These are phyloP conservation scores for Nettapus auritus DNA, from an alignment of 2,113 vertebrate genomes.

Conservation along the genomic window DNA sequence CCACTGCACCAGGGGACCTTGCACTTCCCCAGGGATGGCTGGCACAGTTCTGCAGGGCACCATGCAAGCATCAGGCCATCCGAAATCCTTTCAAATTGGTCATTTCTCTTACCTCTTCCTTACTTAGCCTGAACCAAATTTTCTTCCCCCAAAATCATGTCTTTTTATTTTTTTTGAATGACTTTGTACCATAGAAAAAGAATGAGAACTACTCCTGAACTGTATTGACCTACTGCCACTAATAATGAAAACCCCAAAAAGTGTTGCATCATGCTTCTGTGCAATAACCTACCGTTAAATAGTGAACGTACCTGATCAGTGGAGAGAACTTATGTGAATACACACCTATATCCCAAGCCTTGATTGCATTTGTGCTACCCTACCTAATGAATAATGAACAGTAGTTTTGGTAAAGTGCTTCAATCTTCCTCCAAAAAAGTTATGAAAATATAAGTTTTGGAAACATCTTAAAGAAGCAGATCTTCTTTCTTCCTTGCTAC, in stretches of 20 bases:
- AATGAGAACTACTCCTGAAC: background rate
- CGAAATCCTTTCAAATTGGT: background rate
- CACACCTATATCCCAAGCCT: background rate
- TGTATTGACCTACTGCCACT: background rate
- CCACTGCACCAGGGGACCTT: background rate
- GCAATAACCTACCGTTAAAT: background rate
- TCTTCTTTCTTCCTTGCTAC: conserved; percentile 55
- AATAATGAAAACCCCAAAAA: background rate
- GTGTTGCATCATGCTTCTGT: background rate
- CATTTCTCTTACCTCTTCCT: background rate
- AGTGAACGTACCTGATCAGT: background rate
- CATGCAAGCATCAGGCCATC: background rate
- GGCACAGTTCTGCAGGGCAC: background rate
- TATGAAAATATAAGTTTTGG: conserved; percentile 63
- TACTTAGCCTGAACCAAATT: background rate
- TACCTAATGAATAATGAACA: conserved; percentile 28
- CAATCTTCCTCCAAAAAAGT: conserved; percentile 19
- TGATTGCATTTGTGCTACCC: background rate
- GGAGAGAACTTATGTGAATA: background rate
- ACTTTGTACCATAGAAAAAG: background rate
- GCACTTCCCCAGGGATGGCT: background rate
- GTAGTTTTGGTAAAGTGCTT: conserved; percentile 72
- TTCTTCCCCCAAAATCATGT: rapidly evolving
- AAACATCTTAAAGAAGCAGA: conserved; percentile 69
- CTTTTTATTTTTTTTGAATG: background rate